These are phyloP conservation scores for Carposina sasakii DNA, from an alignment of 1,140 invertebrate species.

Conservation along the genomic window DNA sequence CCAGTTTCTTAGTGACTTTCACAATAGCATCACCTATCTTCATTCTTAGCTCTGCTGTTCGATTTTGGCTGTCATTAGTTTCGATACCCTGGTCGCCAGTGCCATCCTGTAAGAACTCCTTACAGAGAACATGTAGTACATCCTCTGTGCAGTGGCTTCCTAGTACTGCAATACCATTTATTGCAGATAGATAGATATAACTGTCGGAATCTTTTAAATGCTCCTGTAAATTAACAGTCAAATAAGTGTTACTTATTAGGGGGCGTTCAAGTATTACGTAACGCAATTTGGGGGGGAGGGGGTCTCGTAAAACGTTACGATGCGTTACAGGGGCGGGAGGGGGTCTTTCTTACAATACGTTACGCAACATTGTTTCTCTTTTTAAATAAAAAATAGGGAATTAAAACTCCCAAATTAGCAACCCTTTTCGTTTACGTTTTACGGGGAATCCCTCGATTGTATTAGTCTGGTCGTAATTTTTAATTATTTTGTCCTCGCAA, in stretches of 20 bases:
- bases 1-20: slow-evolving; percentile 80
- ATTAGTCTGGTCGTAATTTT: neutral
- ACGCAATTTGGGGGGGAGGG: neutral
- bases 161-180: slow-evolving; percentile 82
- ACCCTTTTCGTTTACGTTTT: slow-evolving; percentile 1
- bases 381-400: neutral
- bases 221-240: slow-evolving; percentile 79
- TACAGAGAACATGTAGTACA: slow-evolving; percentile 78
- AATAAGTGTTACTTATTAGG: neutral
- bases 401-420: neutral
- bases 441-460: slow-evolving; percentile 4
- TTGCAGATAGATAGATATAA: slow-evolving; percentile 86
- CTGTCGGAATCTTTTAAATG: slow-evolving; percentile 86
- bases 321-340: slow-evolving; percentile 2
- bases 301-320: slow-evolving; percentile 1
- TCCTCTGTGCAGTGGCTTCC: slow-evolving; percentile 77
- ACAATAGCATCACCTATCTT: slow-evolving; percentile 90
- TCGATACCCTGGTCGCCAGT: slow-evolving; percentile 24
- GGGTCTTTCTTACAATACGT: slow-evolving; percentile 1
- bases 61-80: slow-evolving; percentile 58
- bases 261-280: slow-evolving; percentile 1
- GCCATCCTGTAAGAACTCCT: slow-evolving; percentile 77
- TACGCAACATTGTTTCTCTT: neutral
- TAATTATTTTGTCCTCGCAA: no score
- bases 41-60: slow-evolving; percentile 76